Evolutionary conservation across 2,888 invertebrate species (phyloP), one percentile per base, ranked within the genome.

Genomic region (Tenthredo mesomela): DNA sequence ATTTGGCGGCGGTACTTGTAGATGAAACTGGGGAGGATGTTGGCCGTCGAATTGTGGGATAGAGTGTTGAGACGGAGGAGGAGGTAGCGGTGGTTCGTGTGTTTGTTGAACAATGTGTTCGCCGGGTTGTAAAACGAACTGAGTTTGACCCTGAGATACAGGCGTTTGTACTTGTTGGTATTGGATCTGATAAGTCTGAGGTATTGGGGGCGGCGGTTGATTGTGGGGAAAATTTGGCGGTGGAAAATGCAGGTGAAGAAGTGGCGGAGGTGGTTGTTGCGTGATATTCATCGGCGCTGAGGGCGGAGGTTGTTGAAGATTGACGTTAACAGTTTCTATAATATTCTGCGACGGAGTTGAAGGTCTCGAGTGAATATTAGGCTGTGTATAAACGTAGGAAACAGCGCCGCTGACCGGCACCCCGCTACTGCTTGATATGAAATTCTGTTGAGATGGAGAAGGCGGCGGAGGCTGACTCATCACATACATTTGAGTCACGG

Each of bases 181-280:
- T 75, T 93, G 93, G 85, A 93, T 93, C 84, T 93, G 93, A 82
- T 93, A 92, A 18, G 93, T 92, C 77, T 93, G 93, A 0, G 93
- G 93, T 58, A 93, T 91, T 1, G 93, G 93, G 1, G 93, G 93
- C 0, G 93, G 93, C 21, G 93, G 93, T 85, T 93, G 93, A 87
- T 93, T 93, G 0, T 92, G 92, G 0, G 93, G 91, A 12, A 93
- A 92, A 70, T 91, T 91, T 1, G 93, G 93, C 0, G 93, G 93
- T 6, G 93, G 93, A 78, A 93, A 92, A 67, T 93, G 93, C 6
- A 93, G 88, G 71, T 93, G 93, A 7, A 93, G 86, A 29, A 93
- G 87, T 0, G 93, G 89, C 1, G 92, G 92, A 1, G 92, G 92
- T 2, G 91, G 92, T 85, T 92, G 93, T 73, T 93, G 93, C 25